These are phyloP conservation scores for Ifrita kowaldi DNA, from an alignment of 2,113 vertebrate species.

Conservation along the genomic window DNA sequence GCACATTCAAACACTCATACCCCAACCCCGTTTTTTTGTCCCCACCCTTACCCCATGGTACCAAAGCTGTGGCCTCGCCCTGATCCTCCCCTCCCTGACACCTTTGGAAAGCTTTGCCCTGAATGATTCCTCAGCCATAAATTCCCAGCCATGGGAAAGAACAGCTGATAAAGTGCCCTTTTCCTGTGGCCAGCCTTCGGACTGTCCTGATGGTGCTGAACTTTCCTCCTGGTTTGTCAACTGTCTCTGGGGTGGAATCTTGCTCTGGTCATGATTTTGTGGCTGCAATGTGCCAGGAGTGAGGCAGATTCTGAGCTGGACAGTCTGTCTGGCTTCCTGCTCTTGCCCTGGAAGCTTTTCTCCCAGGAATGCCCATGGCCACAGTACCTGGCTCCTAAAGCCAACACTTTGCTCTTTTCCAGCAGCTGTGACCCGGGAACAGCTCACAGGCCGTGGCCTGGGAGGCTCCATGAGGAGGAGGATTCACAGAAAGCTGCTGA, in stretches of 20 bases:
- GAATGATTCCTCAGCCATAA: background rate
- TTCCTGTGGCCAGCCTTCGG: background rate
- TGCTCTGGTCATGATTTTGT: background rate
- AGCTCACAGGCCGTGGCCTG: fast-evolving
- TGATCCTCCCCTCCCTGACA: background rate
- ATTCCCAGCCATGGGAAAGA: background rate
- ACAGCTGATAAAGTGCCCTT: background rate
- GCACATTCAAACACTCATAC: background rate
- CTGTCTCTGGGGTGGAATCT: background rate
- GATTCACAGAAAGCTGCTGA: background rate
- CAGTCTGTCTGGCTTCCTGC: background rate
- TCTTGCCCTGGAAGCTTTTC: background rate
- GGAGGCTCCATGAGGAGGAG: background rate
- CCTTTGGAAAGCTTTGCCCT: background rate
- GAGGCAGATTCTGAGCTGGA: background rate
- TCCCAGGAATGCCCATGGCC: background rate
- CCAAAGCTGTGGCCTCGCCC: background rate
- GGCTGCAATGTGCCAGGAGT: background rate
- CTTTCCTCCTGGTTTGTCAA: background rate
- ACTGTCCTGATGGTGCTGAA: background rate
- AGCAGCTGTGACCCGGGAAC: background rate
- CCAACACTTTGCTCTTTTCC: background rate
- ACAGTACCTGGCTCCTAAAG: background rate
- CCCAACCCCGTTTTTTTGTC: fast-evolving
- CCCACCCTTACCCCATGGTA: no score